A percentile compares a stretch with the other conserved stretches of the same genome.
These are phyloP conservation scores for Oreochromis spilurus DNA, from an alignment of 2,113 vertebrate species.

Conservation along the genomic window DNA sequence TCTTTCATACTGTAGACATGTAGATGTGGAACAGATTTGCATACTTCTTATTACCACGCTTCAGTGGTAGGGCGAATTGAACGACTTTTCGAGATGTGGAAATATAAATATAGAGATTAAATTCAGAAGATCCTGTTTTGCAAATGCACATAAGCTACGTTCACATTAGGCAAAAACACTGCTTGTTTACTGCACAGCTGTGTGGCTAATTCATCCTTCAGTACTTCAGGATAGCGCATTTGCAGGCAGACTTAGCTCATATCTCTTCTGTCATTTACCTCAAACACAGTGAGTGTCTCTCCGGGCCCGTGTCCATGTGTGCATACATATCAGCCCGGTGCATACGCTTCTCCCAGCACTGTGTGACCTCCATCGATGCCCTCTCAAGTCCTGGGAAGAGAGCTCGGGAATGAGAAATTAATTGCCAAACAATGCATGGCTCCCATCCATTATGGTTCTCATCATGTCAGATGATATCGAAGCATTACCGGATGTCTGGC, in stretches of 20 bases:
- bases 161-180: neutral
- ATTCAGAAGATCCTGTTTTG: neutral
- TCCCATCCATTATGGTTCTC: constrained; percentile 83
- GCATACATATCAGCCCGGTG: constrained; percentile 45
- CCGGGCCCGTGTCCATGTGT: neutral
- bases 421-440: constrained; percentile 84
- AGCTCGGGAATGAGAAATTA: constrained; percentile 79
- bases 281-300: constrained; percentile 22
- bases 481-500: constrained; percentile 81
- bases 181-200: neutral
- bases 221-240: neutral
- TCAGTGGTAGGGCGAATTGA: neutral
- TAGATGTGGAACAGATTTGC: neutral
- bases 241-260: neutral
- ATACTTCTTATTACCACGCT: neutral
- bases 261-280: constrained; percentile 40
- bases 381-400: constrained; percentile 75
- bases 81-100: neutral
- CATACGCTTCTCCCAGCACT: constrained; percentile 59
- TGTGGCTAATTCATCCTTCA: neutral
- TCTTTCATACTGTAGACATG: neutral
- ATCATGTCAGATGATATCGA: constrained; percentile 86
- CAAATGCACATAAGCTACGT: neutral
- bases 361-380: constrained; percentile 79
- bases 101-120: neutral